Conservation (phyloP, 1,140 invertebrate genomes). For the Spodoptera litura region DNA sequence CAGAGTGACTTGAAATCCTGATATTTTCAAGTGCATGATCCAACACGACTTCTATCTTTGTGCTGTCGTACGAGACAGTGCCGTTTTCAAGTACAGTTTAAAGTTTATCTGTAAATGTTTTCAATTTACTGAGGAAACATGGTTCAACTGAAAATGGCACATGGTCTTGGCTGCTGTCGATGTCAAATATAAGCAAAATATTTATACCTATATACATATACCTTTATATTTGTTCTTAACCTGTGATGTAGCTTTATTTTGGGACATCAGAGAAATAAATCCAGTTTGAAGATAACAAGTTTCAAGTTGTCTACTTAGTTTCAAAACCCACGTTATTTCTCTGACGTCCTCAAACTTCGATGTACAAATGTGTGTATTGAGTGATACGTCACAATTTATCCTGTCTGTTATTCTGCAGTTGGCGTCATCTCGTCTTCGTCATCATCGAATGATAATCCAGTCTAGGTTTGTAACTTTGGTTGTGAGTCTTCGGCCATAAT, state of each 20-base stretch:
- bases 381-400: conserved; percentile 22
- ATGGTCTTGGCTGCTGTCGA: conserved; percentile 65
- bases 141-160: conserved; percentile 64
- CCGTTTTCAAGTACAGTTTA: conserved; percentile 57
- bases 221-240: conserved; percentile 32
- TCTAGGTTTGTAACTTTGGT: conserved; percentile 31
- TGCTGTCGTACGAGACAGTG: conserved; percentile 56
- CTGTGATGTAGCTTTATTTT: conserved; percentile 38
- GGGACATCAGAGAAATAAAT: conserved; percentile 57
- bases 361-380: conserved; percentile 43
- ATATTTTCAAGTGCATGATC: conserved; percentile 67
- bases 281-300: neutral
- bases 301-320: neutral
- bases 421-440: neutral
- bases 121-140: neutral
- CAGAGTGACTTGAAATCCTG: conserved; percentile 49
- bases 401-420: conserved; percentile 14
- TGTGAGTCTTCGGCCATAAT: conserved; percentile 36
- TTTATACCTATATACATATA: conserved; percentile 35
- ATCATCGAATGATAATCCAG: neutral
- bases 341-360: conserved; percentile 30
- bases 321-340: neutral
- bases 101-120: neutral
- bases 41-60: conserved; percentile 53
- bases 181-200: conserved; percentile 57